Conservation (phyloP, 2,888 invertebrate species). For the Melanostoma scalare region DNA sequence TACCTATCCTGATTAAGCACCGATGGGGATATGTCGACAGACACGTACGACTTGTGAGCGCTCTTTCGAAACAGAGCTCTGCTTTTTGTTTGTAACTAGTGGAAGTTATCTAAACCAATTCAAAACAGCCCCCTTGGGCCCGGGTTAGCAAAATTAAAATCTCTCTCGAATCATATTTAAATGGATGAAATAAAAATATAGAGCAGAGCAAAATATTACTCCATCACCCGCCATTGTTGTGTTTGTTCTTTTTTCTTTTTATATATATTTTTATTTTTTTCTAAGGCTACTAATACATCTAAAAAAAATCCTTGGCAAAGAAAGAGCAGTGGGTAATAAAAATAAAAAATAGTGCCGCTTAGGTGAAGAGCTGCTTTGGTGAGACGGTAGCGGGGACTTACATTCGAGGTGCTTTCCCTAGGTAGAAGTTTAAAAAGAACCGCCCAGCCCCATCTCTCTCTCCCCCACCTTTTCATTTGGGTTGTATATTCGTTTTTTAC, state of each 20-base stretch:
- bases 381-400: neutral
- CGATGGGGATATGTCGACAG: conserved; percentile 25
- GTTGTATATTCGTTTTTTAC: conserved; percentile 61
- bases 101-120: conserved; percentile 68
- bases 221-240: conserved; percentile 51
- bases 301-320: conserved; percentile 49
- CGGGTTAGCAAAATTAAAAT: conserved; percentile 53
- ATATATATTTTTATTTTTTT: conserved; percentile 13
- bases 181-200: conserved; percentile 65
- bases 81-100: conserved; percentile 54
- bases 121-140: conserved; percentile 16
- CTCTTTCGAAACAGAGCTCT: conserved; percentile 26
- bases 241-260: too few species aligned
- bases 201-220: conserved; percentile 39
- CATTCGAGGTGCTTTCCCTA: conserved; percentile 50
- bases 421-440: conserved; percentile 59
- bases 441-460: conserved; percentile 25
- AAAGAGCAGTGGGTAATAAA: conserved; percentile 64
- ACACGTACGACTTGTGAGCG: conserved; percentile 47
- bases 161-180: conserved; percentile 66
- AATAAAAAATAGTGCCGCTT: conserved; percentile 72
- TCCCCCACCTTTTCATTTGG: conserved; percentile 31
- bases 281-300: conserved; percentile 71
- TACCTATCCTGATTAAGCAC: conserved; percentile 67
- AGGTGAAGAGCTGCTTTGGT: conserved; percentile 30